Conservation (phyloP, 2,797 vertebrate species). For the Labeo calbasu region DNA sequence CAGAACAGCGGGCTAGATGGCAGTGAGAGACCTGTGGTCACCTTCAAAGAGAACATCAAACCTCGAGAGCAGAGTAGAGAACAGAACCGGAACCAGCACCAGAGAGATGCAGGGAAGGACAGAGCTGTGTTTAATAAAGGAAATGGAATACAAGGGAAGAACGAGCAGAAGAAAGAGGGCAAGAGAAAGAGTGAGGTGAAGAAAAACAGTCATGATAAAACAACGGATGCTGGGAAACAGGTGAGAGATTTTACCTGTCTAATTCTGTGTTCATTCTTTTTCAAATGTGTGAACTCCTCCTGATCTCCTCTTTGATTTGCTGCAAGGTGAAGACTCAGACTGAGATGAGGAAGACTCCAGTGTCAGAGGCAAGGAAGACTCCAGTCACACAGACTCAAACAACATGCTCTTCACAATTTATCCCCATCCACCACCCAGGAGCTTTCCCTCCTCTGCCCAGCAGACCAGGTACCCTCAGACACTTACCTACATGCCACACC, state of each 20-base stretch:
- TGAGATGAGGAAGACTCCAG: constrained; percentile 93
- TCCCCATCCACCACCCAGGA: constrained; percentile 96
- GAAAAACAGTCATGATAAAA: constrained; percentile 84
- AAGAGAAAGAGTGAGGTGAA: constrained; percentile 92
- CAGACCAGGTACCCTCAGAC: constrained; percentile 82
- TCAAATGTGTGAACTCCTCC: neutral
- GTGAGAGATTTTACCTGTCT: constrained; percentile 66
- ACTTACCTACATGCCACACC: neutral
- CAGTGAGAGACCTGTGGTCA: constrained; percentile 90
- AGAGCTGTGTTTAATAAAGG: constrained; percentile 84
- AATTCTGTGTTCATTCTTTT: neutral
- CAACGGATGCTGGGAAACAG: constrained; percentile 85
- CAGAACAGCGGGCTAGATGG: constrained; percentile 84
- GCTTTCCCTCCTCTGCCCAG: constrained; percentile 96
- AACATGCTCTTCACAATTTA: constrained; percentile 93
- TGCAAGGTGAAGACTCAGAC: constrained; percentile 90
- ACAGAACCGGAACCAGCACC: constrained; percentile 77
- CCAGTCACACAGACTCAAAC: constrained; percentile 89
- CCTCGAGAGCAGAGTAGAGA: constrained; percentile 89
- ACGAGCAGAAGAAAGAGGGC: constrained; percentile 87
- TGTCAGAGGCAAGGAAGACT: constrained; percentile 93
- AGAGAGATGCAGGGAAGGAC: constrained; percentile 84
- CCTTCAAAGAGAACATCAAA: constrained; percentile 98
- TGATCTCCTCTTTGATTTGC: neutral
- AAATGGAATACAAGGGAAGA: constrained; percentile 77